phyloP scores from a whole-genome alignment of 2,113 vertebrate genomes.

The Heliornis fulica region DNA sequence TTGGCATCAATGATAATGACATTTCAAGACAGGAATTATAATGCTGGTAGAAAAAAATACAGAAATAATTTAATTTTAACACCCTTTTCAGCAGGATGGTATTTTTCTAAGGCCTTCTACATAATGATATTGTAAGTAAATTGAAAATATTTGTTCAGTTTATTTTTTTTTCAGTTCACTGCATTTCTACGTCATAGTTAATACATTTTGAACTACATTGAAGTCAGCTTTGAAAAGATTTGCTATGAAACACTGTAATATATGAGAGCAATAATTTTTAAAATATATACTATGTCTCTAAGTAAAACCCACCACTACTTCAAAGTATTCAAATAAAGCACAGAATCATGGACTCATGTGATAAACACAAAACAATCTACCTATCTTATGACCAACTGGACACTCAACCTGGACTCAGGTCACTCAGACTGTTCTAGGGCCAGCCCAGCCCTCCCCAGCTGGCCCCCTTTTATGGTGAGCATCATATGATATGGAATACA shows the following conservation, averaged over 20 bases:
- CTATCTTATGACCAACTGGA: too few species aligned
- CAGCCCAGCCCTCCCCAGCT: too few species aligned
- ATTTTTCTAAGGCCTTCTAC: background rate
- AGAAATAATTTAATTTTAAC: background rate
- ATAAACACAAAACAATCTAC: too few species aligned
- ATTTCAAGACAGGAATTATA: constrained; percentile 52
- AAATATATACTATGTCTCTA: background rate
- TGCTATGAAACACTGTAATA: background rate
- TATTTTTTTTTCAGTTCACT: background rate
- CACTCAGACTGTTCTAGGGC: too few species aligned
- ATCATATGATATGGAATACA: too few species aligned
- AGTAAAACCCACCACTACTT: background rate
- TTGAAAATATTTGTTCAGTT: constrained; percentile 17
- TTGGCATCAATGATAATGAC: constrained; percentile 40
- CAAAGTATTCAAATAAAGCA: background rate
- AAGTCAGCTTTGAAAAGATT: background rate
- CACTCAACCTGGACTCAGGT: too few species aligned
- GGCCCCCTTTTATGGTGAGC: too few species aligned
- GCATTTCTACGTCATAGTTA: background rate
- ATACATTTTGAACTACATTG: background rate
- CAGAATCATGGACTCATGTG: background rate
- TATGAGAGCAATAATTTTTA: background rate
- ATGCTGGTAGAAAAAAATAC: background rate
- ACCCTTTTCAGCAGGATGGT: background rate
- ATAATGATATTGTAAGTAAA: background rate